Percentiles rank a stretch among this genome's conserved stretches.
Conservation (phyloP, 2,797 vertebrate species). For the Danio choprae region DNA sequence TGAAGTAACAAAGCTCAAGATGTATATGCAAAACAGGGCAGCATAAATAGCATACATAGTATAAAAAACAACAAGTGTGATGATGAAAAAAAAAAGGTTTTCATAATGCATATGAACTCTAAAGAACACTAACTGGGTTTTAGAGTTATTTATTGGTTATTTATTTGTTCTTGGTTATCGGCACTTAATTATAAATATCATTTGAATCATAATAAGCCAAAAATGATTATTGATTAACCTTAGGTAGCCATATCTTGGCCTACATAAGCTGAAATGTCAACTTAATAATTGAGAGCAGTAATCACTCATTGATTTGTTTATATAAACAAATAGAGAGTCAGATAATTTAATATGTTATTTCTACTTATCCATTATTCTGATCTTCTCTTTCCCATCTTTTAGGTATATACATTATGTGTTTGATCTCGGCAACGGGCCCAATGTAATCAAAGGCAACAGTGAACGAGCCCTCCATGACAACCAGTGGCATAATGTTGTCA, state of each 20-base stretch:
- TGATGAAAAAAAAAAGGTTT: background rate
- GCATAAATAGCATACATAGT: no score
- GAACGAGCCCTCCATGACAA: constrained; percentile 95
- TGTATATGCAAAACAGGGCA: no score
- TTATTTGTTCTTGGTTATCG: background rate
- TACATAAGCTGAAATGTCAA: background rate
- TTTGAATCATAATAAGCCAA: background rate
- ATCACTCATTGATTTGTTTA: background rate
- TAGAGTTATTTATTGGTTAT: no score
- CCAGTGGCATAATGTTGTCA: constrained; percentile 98
- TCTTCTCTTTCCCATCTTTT: background rate
- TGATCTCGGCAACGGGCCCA: constrained; percentile 95
- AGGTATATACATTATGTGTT: constrained; percentile 96
- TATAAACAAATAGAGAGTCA: background rate
- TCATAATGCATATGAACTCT: background rate
- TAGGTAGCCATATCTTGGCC: background rate
- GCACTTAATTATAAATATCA: background rate
- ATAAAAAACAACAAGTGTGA: no score
- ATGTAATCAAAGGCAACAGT: constrained; percentile 97
- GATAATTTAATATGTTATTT: background rate
- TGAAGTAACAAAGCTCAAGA: no score
- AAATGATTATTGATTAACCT: no score
- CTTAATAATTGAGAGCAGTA: background rate
- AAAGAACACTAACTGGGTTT: no score
- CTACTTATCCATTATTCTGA: background rate